phyloP scores from a whole-genome alignment of 37 sponge, comb jelly and placozoan genomes.

The Ephydatia muelleri region DNA sequence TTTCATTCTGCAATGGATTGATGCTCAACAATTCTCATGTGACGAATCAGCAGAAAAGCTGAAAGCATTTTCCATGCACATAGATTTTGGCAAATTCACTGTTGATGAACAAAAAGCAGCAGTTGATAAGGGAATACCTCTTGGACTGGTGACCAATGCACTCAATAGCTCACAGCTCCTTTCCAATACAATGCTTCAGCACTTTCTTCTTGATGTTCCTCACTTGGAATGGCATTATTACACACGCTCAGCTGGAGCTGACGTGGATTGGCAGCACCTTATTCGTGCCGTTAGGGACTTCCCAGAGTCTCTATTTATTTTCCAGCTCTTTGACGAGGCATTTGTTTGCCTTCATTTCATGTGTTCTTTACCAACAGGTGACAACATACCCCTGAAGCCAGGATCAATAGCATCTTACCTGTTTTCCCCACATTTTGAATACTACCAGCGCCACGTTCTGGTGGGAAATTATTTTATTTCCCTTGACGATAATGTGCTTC shows the following conservation, averaged over 20 bases:
- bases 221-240: slow-evolving; percentile 69
- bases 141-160: slow-evolving; percentile 60
- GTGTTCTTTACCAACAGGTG: slow-evolving; percentile 17
- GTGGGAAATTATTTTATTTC: slow-evolving; percentile 43
- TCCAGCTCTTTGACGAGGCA: slow-evolving; percentile 49
- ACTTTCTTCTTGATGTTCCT: slow-evolving; percentile 54
- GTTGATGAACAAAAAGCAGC: slow-evolving; percentile 55
- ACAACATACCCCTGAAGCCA: slow-evolving; percentile 1
- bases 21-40: slow-evolving; percentile 21
- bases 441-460: slow-evolving; percentile 20
- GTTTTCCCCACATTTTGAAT: slow-evolving; percentile 62
- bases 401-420: slow-evolving; percentile 60
- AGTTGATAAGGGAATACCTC: slow-evolving; percentile 68
- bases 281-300: slow-evolving; percentile 42
- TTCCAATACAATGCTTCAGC: slow-evolving; percentile 32
- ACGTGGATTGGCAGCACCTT: slow-evolving; percentile 52
- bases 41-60: slow-evolving; percentile 39
- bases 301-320: slow-evolving; percentile 49
- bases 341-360: slow-evolving; percentile 54
- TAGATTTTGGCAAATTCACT: slow-evolving; percentile 75
- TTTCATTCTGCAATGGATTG: slow-evolving; percentile 66
- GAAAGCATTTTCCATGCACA: slow-evolving; percentile 40
- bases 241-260: slow-evolving; percentile 14
- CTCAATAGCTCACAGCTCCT: slow-evolving; percentile 70
- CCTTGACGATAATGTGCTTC: slow-evolving; percentile 43